phyloP scores from a whole-genome alignment of 1,140 invertebrate species.

The Batillaria attramentaria region DNA sequence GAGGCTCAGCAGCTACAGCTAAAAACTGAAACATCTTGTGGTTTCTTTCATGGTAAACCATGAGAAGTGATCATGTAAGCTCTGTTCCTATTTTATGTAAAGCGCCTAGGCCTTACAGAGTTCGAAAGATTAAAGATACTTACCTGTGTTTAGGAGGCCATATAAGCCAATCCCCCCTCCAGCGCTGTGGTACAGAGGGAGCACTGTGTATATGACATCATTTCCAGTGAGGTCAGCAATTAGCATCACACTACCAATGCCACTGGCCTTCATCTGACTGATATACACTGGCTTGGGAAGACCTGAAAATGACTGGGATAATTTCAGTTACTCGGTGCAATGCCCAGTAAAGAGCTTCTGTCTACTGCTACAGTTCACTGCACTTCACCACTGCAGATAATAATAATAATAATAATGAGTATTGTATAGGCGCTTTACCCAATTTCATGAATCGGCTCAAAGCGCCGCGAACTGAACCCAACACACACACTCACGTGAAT shows the following conservation, averaged over 20 bases:
- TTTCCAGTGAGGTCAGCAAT: constrained; percentile 34
- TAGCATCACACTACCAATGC: constrained; percentile 43
- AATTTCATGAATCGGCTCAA: no score
- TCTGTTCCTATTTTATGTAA: no score
- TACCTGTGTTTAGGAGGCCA: constrained; percentile 30
- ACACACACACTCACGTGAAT: no score
- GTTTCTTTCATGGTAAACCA: no score
- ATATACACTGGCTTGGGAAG: constrained; percentile 59
- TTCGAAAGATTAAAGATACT: no score
- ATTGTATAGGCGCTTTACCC: no score
- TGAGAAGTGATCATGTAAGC: no score
- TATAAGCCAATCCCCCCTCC: constrained; percentile 56
- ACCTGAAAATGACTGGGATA: constrained; percentile 43
- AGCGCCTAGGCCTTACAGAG: no score
- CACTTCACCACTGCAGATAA: background rate
- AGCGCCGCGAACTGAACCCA: no score
- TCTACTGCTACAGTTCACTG: background rate
- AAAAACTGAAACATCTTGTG: no score
- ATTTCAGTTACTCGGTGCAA: background rate
- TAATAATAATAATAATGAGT: no score
- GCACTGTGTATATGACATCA: constrained; percentile 58
- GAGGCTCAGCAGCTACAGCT: no score
- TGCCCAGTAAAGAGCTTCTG: background rate
- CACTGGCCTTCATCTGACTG: constrained; percentile 44
- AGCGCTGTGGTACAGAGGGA: constrained; percentile 64